A percentile compares a stretch with the other conserved stretches of the same genome.
These are phyloP conservation scores for Nasonia longicornis DNA, from an alignment of 1,140 invertebrate genomes.

Conservation along the genomic window DNA sequence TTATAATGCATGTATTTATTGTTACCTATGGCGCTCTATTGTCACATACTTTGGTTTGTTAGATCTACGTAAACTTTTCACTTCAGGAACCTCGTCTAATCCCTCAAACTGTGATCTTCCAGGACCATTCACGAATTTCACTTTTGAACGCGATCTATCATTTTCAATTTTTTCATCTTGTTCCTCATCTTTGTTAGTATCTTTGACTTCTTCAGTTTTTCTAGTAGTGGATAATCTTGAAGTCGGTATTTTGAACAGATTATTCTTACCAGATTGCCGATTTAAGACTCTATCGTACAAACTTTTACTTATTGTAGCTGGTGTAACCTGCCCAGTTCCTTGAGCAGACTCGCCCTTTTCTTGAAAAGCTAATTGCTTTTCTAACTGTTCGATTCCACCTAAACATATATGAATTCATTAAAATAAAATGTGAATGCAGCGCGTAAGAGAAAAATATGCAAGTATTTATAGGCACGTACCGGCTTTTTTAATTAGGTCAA, in stretches of 20 bases:
- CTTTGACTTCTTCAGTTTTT: slow-evolving; percentile 42
- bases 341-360: slow-evolving; percentile 65
- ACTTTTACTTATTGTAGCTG: slow-evolving; percentile 77
- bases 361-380: slow-evolving; percentile 78
- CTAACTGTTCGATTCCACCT: slow-evolving; percentile 84
- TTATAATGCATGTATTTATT: slow-evolving; percentile 12
- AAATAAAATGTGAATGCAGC: neutral
- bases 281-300: slow-evolving; percentile 79
- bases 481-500: slow-evolving; percentile 86
- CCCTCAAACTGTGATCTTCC: slow-evolving; percentile 80
- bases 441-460: neutral
- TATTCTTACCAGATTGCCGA: slow-evolving; percentile 60
- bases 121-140: slow-evolving; percentile 61
- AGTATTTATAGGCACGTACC: slow-evolving; percentile 51
- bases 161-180: slow-evolving; percentile 18
- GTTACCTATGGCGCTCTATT: slow-evolving; percentile 67
- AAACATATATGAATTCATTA: neutral
- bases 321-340: slow-evolving; percentile 60
- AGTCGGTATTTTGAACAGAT: slow-evolving; percentile 43
- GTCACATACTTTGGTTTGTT: slow-evolving; percentile 77
- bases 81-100: slow-evolving; percentile 70
- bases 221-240: slow-evolving; percentile 45
- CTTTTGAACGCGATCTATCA: slow-evolving; percentile 46
- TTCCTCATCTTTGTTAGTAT: slow-evolving; percentile 36
- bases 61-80: slow-evolving; percentile 69